Evolutionary conservation across 2,113 vertebrate species (phyloP).

Genomic region (Hiodon alosoides): DNA sequence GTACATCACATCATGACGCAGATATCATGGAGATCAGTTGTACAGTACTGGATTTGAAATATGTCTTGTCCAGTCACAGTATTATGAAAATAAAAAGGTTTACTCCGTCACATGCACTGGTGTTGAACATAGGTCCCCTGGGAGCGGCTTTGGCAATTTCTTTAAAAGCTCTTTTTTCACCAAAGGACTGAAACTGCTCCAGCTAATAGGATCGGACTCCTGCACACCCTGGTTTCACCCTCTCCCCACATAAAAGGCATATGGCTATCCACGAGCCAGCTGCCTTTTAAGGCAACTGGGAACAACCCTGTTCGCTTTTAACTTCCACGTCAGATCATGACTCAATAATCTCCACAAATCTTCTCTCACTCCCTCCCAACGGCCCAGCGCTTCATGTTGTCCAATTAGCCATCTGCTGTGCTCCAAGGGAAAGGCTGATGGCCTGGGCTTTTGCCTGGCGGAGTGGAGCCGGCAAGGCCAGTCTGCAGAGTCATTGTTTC

Average conservation of each 20-base stretch:
- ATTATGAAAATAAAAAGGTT: background rate
- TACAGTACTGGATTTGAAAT: too few relatives aligned
- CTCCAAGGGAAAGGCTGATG: constrained; percentile 40
- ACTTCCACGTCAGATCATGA: constrained; percentile 45
- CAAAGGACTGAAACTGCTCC: constrained; percentile 25
- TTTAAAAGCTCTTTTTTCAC: constrained; percentile 37
- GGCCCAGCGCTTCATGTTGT: constrained; percentile 64
- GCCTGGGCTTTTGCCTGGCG: constrained; percentile 32
- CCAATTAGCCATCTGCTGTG: constrained; percentile 85
- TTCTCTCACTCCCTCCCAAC: constrained; percentile 51
- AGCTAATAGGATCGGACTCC: constrained; percentile 47
- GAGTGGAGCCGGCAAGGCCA: constrained; percentile 38
- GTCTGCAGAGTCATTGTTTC: constrained; percentile 54
- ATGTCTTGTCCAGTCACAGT: background rate
- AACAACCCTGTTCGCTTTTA: constrained; percentile 21
- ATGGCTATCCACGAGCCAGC: constrained; percentile 25
- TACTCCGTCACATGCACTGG: constrained; percentile 9
- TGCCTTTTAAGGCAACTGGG: constrained; percentile 26
- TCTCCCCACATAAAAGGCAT: constrained; percentile 21
- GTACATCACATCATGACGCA: too few relatives aligned
- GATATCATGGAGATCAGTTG: too few relatives aligned
- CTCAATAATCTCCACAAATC: constrained; percentile 60
- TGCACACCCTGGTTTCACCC: constrained; percentile 35
- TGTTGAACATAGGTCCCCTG: constrained; percentile 14
- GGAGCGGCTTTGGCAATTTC: constrained; percentile 32